phyloP scores from a whole-genome alignment of 2,888 invertebrate species.

The Eumerus sabulonum region DNA sequence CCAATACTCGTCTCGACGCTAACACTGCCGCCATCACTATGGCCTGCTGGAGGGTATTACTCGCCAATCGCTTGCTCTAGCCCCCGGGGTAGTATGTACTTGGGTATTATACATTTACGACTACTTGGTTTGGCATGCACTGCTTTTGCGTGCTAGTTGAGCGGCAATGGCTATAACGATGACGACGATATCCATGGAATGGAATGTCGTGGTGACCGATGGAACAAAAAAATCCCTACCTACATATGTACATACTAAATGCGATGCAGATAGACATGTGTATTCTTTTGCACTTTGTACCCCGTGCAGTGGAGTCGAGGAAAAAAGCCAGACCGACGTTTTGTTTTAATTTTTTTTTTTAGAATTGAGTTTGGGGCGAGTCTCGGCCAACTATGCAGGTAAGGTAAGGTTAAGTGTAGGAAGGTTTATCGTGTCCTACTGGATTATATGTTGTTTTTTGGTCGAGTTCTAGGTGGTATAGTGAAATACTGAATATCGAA shows the following conservation, averaged over 20 bases:
- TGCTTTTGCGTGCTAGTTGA: slow-evolving; percentile 32
- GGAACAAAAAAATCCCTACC: slow-evolving; percentile 16
- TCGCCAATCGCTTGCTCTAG: slow-evolving; percentile 20
- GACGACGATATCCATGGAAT: slow-evolving; percentile 13
- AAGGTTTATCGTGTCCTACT: too few relatives aligned
- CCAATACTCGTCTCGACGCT: slow-evolving; percentile 8
- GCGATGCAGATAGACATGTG: too few relatives aligned
- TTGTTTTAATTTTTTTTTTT: not conserved
- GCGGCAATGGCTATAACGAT: too few relatives aligned
- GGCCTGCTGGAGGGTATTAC: slow-evolving; percentile 13
- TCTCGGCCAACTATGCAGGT: slow-evolving; percentile 17
- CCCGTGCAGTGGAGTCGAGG: slow-evolving; percentile 1
- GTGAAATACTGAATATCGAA: too few relatives aligned
- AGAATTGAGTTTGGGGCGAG: slow-evolving; percentile 2
- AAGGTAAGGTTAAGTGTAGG: too few relatives aligned
- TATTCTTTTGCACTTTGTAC: slow-evolving; percentile 37
- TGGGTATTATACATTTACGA: slow-evolving; percentile 38
- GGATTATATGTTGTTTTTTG: too few relatives aligned
- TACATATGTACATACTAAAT: too few relatives aligned
- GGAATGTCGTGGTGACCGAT: slow-evolving; percentile 44
- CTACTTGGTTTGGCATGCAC: slow-evolving; percentile 9
- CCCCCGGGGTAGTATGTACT: slow-evolving; percentile 24
- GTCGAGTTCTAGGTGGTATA: too few relatives aligned
- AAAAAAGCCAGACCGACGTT: not conserved
- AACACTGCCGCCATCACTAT: not conserved